These are phyloP conservation scores for Bimastos eiseni DNA, from an alignment of 2,888 invertebrate species.

Conservation along the genomic window DNA sequence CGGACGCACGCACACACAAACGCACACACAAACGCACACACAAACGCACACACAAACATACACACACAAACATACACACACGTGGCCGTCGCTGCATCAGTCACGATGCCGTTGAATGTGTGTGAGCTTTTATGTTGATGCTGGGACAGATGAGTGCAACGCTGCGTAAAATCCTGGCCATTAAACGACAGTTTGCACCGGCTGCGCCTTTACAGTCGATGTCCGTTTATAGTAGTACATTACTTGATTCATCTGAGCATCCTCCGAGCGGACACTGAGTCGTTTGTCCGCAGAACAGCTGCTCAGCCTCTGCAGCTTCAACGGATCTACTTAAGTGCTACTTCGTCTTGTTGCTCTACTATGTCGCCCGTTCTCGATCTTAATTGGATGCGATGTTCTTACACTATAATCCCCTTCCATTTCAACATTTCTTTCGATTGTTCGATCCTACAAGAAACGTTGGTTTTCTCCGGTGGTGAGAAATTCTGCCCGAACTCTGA, in stretches of 20 bases:
- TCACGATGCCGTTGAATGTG: not conserved
- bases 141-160: not conserved
- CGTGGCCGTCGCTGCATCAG: no score
- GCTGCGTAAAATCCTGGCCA: not conserved
- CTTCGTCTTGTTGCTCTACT: not conserved
- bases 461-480: not conserved
- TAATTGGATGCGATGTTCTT: not conserved
- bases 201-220: not conserved
- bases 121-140: not conserved
- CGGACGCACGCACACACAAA: no score
- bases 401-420: not conserved
- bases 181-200: not conserved
- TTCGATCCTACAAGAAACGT: not conserved
- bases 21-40: no score
- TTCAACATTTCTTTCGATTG: not conserved
- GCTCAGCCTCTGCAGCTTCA: not conserved
- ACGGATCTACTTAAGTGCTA: slow-evolving; percentile 3
- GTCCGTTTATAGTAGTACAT: not conserved
- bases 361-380: not conserved
- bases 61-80: no score
- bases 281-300: not conserved
- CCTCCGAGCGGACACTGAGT: not conserved
- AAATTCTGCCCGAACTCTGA: not conserved
- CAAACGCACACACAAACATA: no score
- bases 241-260: not conserved